Conservation (phyloP, 2,797 vertebrate species). For the Trachurus trachurus region DNA sequence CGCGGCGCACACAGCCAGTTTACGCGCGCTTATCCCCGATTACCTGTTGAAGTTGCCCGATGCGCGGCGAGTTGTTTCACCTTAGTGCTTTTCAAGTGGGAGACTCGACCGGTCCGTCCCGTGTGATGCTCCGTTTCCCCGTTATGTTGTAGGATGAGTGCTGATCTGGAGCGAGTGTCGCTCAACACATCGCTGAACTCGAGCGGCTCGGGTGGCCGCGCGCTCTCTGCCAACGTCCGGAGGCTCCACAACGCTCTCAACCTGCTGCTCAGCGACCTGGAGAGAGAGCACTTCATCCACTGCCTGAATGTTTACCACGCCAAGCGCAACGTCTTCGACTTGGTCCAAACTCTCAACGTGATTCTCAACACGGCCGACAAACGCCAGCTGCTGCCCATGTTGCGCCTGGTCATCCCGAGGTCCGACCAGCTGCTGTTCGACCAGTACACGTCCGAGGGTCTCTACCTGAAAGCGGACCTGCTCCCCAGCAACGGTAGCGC, state of each 20-base stretch:
- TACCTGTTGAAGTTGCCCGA: slow-evolving; percentile 63
- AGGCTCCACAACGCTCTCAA: slow-evolving; percentile 93
- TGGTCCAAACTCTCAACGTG: slow-evolving; percentile 93
- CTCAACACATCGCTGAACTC: slow-evolving; percentile 78
- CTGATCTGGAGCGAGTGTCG: slow-evolving; percentile 87
- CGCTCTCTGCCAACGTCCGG: slow-evolving; percentile 93
- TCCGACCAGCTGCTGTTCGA: slow-evolving; percentile 97
- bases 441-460: slow-evolving; percentile 95
- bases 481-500: slow-evolving; percentile 56
- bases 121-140: slow-evolving; percentile 33
- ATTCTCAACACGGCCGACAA: slow-evolving; percentile 90
- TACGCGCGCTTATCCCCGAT: slow-evolving; percentile 24
- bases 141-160: slow-evolving; percentile 85
- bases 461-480: slow-evolving; percentile 87
- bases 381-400: slow-evolving; percentile 93
- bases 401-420: slow-evolving; percentile 94
- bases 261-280: slow-evolving; percentile 90
- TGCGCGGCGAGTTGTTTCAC: not conserved
- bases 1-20: not conserved
- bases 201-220: slow-evolving; percentile 79
- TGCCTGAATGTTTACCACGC: slow-evolving; percentile 95
- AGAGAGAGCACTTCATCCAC: slow-evolving; percentile 94
- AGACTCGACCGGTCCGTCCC: slow-evolving; percentile 23
- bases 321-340: slow-evolving; percentile 95
- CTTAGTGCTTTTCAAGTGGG: not conserved